A percentile compares a stretch with the other conserved stretches of the same genome.
These are phyloP conservation scores for Hylaea fasciaria DNA, from an alignment of 2,888 invertebrate genomes.

Conservation along the genomic window DNA sequence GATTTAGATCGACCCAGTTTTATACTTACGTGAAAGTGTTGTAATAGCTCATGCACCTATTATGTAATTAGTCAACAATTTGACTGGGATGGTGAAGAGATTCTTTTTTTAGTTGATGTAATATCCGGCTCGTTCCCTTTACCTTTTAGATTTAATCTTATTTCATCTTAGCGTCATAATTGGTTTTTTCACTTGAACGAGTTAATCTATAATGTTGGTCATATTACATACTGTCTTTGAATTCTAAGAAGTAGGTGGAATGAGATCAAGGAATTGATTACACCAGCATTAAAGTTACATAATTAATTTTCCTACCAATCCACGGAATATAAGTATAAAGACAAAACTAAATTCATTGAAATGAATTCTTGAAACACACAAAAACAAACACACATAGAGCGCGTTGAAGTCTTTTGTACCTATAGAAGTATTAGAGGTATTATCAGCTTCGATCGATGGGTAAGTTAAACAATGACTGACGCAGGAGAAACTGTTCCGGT, in stretches of 20 bases:
- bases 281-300: no score
- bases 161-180: neutral
- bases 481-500: constrained; percentile 51
- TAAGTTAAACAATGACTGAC: constrained; percentile 26
- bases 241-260: neutral
- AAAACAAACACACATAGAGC: no score
- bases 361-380: no score
- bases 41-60: constrained; percentile 24
- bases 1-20: neutral
- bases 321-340: no score
- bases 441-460: neutral
- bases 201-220: no score
- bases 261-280: no score
- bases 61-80: constrained; percentile 23
- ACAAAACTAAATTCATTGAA: no score
- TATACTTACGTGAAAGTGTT: constrained; percentile 29
- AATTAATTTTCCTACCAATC: no score
- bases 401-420: no score
- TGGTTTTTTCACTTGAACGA: neutral
- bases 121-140: constrained; percentile 27
- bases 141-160: neutral
- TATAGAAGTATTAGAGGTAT: no score
- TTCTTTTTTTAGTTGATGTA: constrained; percentile 25
- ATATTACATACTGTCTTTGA: neutral
- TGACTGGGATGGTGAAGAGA: neutral